phyloP scores from a whole-genome alignment of 2,888 invertebrate species.

The Theretra japonica region DNA sequence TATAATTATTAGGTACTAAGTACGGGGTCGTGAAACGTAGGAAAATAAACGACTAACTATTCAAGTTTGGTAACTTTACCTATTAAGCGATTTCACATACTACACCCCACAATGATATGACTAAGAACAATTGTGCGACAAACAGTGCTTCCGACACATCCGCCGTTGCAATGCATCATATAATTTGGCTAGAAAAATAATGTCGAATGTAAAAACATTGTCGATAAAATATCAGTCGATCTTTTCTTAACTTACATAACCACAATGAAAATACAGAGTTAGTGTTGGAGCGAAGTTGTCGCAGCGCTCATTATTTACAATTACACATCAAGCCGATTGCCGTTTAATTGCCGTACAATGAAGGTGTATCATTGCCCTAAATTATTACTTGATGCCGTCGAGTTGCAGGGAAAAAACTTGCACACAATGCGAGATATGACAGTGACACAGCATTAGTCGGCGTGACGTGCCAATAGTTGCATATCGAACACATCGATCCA shows the following conservation, averaged over 20 bases:
- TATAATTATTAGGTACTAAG: constrained; percentile 43
- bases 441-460: neutral
- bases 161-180: constrained; percentile 17
- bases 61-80: constrained; percentile 53
- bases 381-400: no score
- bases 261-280: constrained; percentile 20
- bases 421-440: no score
- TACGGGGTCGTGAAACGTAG: constrained; percentile 53
- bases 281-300: constrained; percentile 16
- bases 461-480: neutral
- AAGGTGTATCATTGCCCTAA: no score
- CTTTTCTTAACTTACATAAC: constrained; percentile 26
- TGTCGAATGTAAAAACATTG: constrained; percentile 22
- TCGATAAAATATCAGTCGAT: constrained; percentile 29
- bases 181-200: constrained; percentile 27
- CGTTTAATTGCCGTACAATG: no score
- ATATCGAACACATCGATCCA: constrained; percentile 5
- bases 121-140: constrained; percentile 20
- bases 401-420: no score
- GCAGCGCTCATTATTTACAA: neutral
- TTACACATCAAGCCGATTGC: neutral
- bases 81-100: constrained; percentile 41
- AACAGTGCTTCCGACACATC: constrained; percentile 5
- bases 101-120: constrained; percentile 27
- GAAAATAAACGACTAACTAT: constrained; percentile 71